A percentile compares a stretch with the other conserved stretches of the same genome.
Evolutionary conservation across 2,888 invertebrate species (phyloP).

Genomic region (Unio delphinus): DNA sequence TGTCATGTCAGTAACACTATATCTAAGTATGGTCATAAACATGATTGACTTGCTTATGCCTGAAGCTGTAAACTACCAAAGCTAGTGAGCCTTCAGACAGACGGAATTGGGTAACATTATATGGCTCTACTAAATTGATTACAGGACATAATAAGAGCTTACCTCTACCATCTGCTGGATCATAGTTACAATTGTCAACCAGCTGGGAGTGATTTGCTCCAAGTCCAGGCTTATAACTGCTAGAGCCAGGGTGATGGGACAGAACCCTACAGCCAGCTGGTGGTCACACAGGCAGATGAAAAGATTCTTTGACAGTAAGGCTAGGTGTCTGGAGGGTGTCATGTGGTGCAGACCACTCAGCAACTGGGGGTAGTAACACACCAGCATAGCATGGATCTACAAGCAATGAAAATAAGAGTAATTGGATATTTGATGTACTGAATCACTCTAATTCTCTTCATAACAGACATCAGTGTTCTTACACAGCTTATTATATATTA

Average conservation of each 20-base stretch:
- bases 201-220: slow-evolving; percentile 61
- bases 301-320: slow-evolving; percentile 61
- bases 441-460: too few relatives aligned
- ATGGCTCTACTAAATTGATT: too few relatives aligned
- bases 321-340: slow-evolving; percentile 66
- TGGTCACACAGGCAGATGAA: slow-evolving; percentile 74
- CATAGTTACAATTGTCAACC: slow-evolving; percentile 62
- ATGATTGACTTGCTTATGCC: too few relatives aligned
- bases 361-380: slow-evolving; percentile 66
- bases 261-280: slow-evolving; percentile 79
- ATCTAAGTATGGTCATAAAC: too few relatives aligned
- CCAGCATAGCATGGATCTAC: slow-evolving; percentile 65
- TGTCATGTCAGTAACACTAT: too few relatives aligned
- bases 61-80: too few relatives aligned
- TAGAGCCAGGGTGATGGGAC: slow-evolving; percentile 84
- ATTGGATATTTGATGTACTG: too few relatives aligned
- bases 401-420: slow-evolving; percentile 4
- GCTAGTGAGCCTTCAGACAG: too few relatives aligned
- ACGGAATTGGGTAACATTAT: too few relatives aligned
- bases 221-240: slow-evolving; percentile 82
- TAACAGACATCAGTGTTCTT: background rate
- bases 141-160: slow-evolving; percentile 8
- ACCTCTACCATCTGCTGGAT: slow-evolving; percentile 65
- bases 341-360: slow-evolving; percentile 59
- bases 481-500: background rate